A percentile compares a stretch with the other conserved stretches of the same genome.
Conservation (phyloP, 2,888 invertebrate genomes). For the Drosophila lacicola region DNA sequence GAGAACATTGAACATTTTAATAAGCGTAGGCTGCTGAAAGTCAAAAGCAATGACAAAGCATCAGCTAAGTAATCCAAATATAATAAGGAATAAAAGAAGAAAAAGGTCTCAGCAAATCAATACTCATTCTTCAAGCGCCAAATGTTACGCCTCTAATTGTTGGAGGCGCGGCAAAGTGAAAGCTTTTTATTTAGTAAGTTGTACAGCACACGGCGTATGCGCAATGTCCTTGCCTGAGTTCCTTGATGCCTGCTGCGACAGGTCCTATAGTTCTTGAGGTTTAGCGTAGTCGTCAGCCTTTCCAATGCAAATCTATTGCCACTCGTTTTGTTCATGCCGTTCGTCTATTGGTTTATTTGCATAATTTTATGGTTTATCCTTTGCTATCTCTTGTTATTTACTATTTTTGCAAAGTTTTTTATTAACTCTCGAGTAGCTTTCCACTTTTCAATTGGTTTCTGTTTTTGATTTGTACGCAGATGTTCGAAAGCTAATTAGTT, state of each 20-base stretch:
- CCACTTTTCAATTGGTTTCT: conserved; percentile 6
- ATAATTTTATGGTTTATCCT: conserved; percentile 54
- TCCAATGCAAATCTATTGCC: conserved; percentile 47
- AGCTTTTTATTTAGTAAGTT: conserved; percentile 71
- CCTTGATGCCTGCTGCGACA: background rate
- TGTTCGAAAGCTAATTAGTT: conserved; percentile 8
- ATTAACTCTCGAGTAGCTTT: conserved; percentile 11
- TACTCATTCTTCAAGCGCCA: conserved; percentile 30
- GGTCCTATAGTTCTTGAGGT: conserved; percentile 12
- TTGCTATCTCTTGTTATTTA: conserved; percentile 16
- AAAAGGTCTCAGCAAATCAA: conserved; percentile 29
- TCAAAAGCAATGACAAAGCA: conserved; percentile 59
- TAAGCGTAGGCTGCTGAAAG: conserved; percentile 29
- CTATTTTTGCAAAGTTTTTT: conserved; percentile 18
- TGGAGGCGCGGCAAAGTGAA: conserved; percentile 36
- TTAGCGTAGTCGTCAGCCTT: conserved; percentile 48
- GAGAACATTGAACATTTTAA: conserved; percentile 45
- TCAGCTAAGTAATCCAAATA: conserved; percentile 41
- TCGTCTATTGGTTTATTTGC: conserved; percentile 69
- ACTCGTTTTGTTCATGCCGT: conserved; percentile 48
- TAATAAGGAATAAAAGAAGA: conserved; percentile 3
- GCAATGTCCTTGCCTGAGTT: conserved; percentile 22
- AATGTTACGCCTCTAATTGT: conserved; percentile 48
- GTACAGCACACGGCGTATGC: conserved; percentile 47
- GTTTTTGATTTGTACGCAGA: conserved; percentile 2